Evolutionary conservation across 2,888 invertebrate species (phyloP).

Genomic region (Nemurella pictetii): DNA sequence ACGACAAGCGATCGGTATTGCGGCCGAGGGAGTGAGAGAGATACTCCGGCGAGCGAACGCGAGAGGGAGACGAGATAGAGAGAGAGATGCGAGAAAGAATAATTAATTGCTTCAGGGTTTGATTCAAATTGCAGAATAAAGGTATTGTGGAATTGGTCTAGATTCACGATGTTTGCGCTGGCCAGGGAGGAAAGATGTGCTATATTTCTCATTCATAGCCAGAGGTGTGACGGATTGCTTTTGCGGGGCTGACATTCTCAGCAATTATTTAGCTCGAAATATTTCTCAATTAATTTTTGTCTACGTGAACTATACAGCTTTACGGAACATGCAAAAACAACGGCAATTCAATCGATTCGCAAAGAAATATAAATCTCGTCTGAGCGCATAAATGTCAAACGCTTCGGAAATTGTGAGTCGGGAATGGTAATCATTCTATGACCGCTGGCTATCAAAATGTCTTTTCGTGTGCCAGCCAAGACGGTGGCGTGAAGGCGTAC

Average conservation of each 20-base stretch:
- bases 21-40: neutral
- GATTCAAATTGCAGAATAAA: neutral
- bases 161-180: neutral
- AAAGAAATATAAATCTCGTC: too few species aligned
- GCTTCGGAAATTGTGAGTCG: too few species aligned
- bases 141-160: neutral
- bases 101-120: neutral
- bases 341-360: too few species aligned
- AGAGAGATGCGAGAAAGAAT: neutral
- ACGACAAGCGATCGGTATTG: neutral
- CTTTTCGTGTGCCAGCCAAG: too few species aligned
- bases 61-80: neutral
- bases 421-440: too few species aligned
- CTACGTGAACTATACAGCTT: too few species aligned
- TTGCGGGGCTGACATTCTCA: neutral
- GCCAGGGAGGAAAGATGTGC: neutral
- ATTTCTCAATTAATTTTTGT: neutral
- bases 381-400: too few species aligned
- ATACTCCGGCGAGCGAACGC: neutral
- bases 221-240: neutral
- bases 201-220: neutral
- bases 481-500: too few species aligned
- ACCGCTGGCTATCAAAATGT: too few species aligned
- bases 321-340: too few species aligned
- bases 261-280: neutral